Evolutionary conservation across 2,113 vertebrate genomes (phyloP), one percentile per base, ranked within the genome.

Genomic region (Odontophorus gujanensis): DNA sequence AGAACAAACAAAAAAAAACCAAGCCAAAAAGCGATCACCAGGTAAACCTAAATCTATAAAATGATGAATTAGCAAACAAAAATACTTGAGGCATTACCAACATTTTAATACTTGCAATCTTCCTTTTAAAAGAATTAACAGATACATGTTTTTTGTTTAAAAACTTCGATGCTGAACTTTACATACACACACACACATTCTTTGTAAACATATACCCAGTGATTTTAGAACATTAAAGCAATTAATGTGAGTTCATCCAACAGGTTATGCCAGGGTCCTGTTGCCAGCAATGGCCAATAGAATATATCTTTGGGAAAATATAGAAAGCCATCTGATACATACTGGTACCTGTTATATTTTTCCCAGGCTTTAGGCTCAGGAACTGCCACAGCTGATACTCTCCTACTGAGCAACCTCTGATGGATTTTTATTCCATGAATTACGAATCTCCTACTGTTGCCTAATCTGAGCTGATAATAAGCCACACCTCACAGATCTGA

Each of bases 81-180:
- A 84, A 47, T 36, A 53, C 22, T 78, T 57, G 22, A 48, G 1
- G 2, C 81, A 58, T 63, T 94, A 75, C 57, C 17, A 38, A 88
- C 38, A 83, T 45, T 84, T 91, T 72, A 96, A 95, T 95, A 96
- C 95, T 95, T 98, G 97, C 93, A 97, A 97, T 81, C 95, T 87
- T 94, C 95, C 94, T 73, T 86, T 84, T 75, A 50, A 80, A 69
- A 85, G 45, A 84, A 71, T 92, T 75, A 19, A 19, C 47, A 90
- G 73, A 13, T 48, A 65, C 6, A 12, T 9, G 74, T 50, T 17
- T 63, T 68, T 80, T 74, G 32, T 59, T 58, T 73, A 59, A 77
- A 88, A 89, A n/a, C 17, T 72, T 65, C 47, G 68, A 93, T 50
- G 79, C 59, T 47, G 50, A 87, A 77, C n/a, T 71, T 38, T 30